Base-by-base conservation (phyloP, 2,113 vertebrate genomes). In the Pseudorhombus dupliciocellatus region DNA sequence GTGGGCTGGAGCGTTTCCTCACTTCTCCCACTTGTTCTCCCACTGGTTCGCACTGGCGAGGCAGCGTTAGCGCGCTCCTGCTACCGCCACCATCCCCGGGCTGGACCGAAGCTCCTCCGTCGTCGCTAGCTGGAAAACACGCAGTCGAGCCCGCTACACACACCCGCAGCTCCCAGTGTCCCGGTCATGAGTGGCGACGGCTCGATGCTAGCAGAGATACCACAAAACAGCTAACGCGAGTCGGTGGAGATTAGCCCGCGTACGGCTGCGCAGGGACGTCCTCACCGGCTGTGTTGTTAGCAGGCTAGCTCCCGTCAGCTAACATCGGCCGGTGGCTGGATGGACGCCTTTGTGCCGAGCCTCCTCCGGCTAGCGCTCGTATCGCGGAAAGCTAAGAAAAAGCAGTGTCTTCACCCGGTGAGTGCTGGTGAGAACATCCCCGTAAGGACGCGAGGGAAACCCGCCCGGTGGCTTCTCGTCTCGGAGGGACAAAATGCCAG, bases 271-370 rank as follows among this genome's bases (percentile, higher is more conserved):
- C 48, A n/a, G 22, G 51, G 77, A 84, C 57, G 56, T 80, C 70
- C 85, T 75, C 79, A 26, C 77, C 84, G 84, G 86, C 12, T 74
- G 83, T 81, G 82, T 79, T 87, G 80, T 77, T 87, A 85, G 85
- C 77, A 40, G 4, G 88, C 84, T 90, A 89, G 81, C 70, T 53
- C 18, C 44, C 24, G 54, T 71, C 80, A 91, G 86, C 87, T 66
- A 40, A 22, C 73, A 53, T 52, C 63, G 74, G 84, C 84, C 87
- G 76, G 26, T 54, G 40, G 80, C 68, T 60, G 62, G 56, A 59
- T 86, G 66, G 50, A 64, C 78, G 85, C 57, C 84, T 90, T 90
- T 91, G 87, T 90, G 83, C 68, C 60, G 26, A 50, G 75, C 75
- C 52, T 48, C 59, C 50, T 61, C 75, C 67, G 73, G 73, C 80